phyloP scores from a whole-genome alignment of 1,140 invertebrate species.

The Drosophila sp. region DNA sequence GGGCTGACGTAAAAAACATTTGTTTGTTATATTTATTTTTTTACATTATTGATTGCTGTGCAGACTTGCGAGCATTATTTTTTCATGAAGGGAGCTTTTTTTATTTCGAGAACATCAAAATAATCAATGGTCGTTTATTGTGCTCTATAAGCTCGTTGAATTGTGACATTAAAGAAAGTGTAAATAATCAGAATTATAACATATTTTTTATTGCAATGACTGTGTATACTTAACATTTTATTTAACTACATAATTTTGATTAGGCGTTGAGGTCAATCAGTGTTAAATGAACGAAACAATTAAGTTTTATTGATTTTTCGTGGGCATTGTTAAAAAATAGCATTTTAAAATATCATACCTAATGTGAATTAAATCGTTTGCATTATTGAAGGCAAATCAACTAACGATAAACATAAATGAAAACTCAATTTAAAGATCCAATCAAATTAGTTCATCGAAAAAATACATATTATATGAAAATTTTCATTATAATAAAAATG shows the following conservation, averaged over 20 bases:
- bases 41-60: conserved; percentile 66
- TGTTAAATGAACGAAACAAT: conserved; percentile 18
- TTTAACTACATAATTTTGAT: conserved; percentile 8
- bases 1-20: conserved; percentile 60
- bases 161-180: neutral
- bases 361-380: conserved; percentile 23
- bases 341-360: conserved; percentile 48
- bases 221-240: neutral
- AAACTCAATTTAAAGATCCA: conserved; percentile 21
- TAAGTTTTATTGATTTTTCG: conserved; percentile 23
- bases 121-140: conserved; percentile 28
- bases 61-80: conserved; percentile 18
- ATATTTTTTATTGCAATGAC: no score
- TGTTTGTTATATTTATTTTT: conserved; percentile 20
- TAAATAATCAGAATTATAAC: no score
- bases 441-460: conserved; percentile 8
- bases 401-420: conserved; percentile 27
- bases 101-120: conserved; percentile 19
- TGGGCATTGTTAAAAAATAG: conserved; percentile 11
- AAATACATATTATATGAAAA: conserved; percentile 6
- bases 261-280: conserved; percentile 10
- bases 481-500: conserved; percentile 14
- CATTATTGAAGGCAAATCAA: conserved; percentile 43
- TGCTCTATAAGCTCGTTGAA: neutral
- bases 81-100: conserved; percentile 18